Evolutionary conservation across 2,113 vertebrate genomes (phyloP).

Genomic region (Clarias batrachus): DNA sequence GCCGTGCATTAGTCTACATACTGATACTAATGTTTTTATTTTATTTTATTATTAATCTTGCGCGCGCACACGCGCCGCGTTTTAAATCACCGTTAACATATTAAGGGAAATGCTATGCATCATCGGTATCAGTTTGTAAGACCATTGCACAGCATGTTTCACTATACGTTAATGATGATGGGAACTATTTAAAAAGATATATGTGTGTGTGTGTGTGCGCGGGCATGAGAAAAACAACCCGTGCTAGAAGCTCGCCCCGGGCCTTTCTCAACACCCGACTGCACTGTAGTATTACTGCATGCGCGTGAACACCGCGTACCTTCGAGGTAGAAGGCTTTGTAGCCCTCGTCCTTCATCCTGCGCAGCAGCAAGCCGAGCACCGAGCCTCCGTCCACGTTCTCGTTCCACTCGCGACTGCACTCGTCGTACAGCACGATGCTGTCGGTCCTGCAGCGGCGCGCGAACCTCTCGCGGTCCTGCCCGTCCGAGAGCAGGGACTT

Average conservation of each 20-base stretch:
- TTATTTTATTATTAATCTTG: too few species aligned
- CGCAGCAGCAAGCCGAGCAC: constrained; percentile 90
- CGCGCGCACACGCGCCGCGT: too few species aligned
- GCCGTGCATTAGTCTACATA: too few species aligned
- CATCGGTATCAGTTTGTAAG: too few species aligned
- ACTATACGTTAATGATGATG: background rate
- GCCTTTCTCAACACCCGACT: background rate
- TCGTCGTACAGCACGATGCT: constrained; percentile 95
- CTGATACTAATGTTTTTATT: too few species aligned
- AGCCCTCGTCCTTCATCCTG: constrained; percentile 93
- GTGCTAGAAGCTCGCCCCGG: background rate
- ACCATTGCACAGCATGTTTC: background rate
- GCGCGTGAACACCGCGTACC: constrained; percentile 66
- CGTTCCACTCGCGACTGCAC: constrained; percentile 85
- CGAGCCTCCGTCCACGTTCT: constrained; percentile 83
- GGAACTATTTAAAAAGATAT: background rate
- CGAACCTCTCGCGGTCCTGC: constrained; percentile 88
- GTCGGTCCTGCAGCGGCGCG: constrained; percentile 86
- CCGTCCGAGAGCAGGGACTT: constrained; percentile 88
- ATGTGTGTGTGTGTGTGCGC: background rate
- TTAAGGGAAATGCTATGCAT: too few species aligned
- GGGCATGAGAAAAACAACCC: background rate
- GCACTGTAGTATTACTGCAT: background rate
- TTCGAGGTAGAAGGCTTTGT: constrained; percentile 89
- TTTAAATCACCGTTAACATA: too few species aligned